Evolutionary conservation across 1,140 invertebrate genomes (phyloP), one percentile per base, ranked within the genome.

Genomic region (Medauroidea extradentata): DNA sequence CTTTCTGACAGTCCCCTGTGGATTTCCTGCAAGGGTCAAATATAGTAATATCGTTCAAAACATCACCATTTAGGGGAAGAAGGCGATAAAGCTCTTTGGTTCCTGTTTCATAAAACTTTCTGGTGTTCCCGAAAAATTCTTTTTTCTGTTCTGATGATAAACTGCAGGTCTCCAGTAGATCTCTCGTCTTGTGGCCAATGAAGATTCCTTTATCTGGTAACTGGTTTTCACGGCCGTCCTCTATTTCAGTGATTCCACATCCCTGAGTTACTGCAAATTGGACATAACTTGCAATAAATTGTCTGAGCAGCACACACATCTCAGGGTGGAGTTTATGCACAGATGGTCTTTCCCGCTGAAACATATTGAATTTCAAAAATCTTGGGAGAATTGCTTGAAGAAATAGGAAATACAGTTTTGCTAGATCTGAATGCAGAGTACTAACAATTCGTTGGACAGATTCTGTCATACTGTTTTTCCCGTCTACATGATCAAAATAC

Each of bases 231-330:
- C 44, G 24, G 5, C n/a, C 13, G 44, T 46, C 18, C 4, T 46
- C 44, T 21, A 46, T n/a, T 46, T 46, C n/a, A 46, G 5, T 46
- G 24, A 21, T 21, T 5, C 24, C 44, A 46, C 44, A 21, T 46
- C 13, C 24, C 24, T 46, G 44, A 21, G 13, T 46, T 21, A 46
- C n/a, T 46, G 4, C 9, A 46, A 46, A 46, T 46, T 46, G 9
- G 3, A 46, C 44, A 46, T 21, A 46, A 46, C 44, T 46, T 46
- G 44, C n/a, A 46, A 46, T 46, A 25, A 46, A 7, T 46, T 46
- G 5, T 13, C 44, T 46, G 18, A 46, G 16, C 44, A 46, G 24
- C 24, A 25, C 18, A 46, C 44, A 46, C 44, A 46, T 46, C 5
- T 46, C 18, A 46, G 9, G 24, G 13, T 46, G n/a, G 24, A 46